Base-by-base conservation (phyloP, 1,140 invertebrate genomes). In the Centruroides vittatus region DNA sequence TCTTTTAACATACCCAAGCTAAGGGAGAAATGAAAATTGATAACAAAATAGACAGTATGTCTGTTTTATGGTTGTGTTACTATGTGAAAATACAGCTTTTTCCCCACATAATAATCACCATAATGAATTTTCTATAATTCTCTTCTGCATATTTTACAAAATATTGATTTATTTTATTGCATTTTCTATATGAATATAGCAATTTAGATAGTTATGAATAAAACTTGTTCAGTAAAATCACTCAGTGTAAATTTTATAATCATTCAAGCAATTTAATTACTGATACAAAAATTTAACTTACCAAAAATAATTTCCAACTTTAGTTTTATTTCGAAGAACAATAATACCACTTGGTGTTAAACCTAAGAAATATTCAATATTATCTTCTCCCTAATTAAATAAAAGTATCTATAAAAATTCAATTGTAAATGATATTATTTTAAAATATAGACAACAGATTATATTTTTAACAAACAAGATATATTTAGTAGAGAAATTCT, bases 221-320 rank as follows among this genome's bases (percentile, higher is more conserved):
- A 23, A 54, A n/a, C 36, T 11, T 41, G 55, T 57, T 11, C 53
- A 8, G 8, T 34, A 54, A 13, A 13, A 57, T 47, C 5, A n/a
- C 46, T 57, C 46, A 41, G 47, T 47, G 4, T 48, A 12, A 34
- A 36, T 55, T 8, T 13, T 23, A 36, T 35, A 34, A 11, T 35
- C 10, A 11, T 23, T 49, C 51, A 13, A 57, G 58, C 73, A 70
- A 41, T 41, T 41, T 41, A 41, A 41, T 7, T 41, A 41, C 5
- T 41, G 8, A 6, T 41, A 41, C 8, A 41, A 41, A 41, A 41
- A 6, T 41, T 6, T 6, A 41, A 41, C 8, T 41, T 73, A 82
- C 96, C 97, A 99, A 74, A 97, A 97, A 74, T 99, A 99, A 0
- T 99, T 78, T 3, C 95, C 97, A 69, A 99, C 98, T 78, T 98